phyloP scores from a whole-genome alignment of 2,113 vertebrate genomes.

The Phaethornis superciliosus region DNA sequence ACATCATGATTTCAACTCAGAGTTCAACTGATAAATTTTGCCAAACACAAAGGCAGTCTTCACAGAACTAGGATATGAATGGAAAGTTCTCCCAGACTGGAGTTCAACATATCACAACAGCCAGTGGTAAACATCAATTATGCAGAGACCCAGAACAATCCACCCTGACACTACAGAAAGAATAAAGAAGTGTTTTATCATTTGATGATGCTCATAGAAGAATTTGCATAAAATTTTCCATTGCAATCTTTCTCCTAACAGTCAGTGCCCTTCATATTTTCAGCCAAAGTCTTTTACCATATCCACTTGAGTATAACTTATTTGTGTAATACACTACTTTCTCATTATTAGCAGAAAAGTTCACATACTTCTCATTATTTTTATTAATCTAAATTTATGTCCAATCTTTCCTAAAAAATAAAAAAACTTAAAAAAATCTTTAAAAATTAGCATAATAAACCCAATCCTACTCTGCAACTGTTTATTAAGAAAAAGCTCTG shows the following conservation, averaged over 20 bases:
- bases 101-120: not conserved
- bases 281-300: not conserved
- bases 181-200: not conserved
- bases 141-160: not conserved
- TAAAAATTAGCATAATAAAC: not conserved
- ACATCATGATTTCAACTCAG: accelerated
- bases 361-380: constrained; percentile 7
- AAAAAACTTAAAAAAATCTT: not conserved
- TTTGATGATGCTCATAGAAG: not conserved
- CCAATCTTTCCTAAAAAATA: not conserved
- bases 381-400: constrained; percentile 4
- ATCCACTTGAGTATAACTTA: not conserved
- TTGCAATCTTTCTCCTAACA: not conserved
- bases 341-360: constrained; percentile 45
- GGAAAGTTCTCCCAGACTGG: not conserved
- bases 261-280: not conserved
- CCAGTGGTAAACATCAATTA: not conserved
- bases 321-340: not conserved
- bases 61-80: not conserved
- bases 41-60: not conserved
- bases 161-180: not conserved
- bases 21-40: accelerated
- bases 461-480: not conserved
- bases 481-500: not conserved
- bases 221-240: not conserved